A percentile compares a stretch with the other conserved stretches of the same genome.
phyloP scores from a whole-genome alignment of 2,888 invertebrate genomes.

The Xestoiulus laeticollis region DNA sequence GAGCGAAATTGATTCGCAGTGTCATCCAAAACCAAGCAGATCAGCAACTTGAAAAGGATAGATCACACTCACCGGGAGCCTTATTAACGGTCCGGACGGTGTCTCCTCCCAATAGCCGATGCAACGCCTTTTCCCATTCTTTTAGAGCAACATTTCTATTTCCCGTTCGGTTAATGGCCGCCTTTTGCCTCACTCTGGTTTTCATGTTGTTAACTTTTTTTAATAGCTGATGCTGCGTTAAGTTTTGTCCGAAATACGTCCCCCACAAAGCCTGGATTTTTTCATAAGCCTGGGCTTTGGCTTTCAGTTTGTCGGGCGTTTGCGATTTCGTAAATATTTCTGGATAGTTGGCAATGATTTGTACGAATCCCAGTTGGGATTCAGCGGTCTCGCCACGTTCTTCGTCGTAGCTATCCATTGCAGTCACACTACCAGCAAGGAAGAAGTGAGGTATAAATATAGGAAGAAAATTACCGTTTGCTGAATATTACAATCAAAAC shows the following conservation, averaged over 20 bases:
- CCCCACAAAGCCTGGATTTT: constrained; percentile 5
- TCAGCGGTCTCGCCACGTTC: neutral
- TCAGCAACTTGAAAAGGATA: constrained; percentile 2
- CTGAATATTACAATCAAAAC: neutral
- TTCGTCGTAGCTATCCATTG: constrained; percentile 6
- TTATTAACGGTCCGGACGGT: neutral
- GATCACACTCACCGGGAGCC: constrained; percentile 15
- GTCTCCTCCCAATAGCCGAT: neutral
- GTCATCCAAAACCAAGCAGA: neutral
- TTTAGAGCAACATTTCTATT: neutral
- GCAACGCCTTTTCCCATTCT: constrained; percentile 2
- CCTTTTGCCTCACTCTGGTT: constrained; percentile 14
- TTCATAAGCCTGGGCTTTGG: constrained; percentile 8
- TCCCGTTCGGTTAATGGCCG: constrained; percentile 1
- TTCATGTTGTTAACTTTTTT: constrained; percentile 34
- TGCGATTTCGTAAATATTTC: constrained; percentile 34
- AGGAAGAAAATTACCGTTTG: neutral
- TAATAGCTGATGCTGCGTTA: constrained; percentile 10
- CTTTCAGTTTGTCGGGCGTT: neutral
- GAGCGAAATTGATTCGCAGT: constrained; percentile 13
- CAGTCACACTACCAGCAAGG: constrained; percentile 31
- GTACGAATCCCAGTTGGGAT: constrained; percentile 10
- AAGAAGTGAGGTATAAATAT: neutral
- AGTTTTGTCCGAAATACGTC: neutral
- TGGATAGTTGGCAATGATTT: constrained; percentile 32